Evolutionary conservation across 2,113 vertebrate species (phyloP).

Genomic region (Cnemophilus loriae): DNA sequence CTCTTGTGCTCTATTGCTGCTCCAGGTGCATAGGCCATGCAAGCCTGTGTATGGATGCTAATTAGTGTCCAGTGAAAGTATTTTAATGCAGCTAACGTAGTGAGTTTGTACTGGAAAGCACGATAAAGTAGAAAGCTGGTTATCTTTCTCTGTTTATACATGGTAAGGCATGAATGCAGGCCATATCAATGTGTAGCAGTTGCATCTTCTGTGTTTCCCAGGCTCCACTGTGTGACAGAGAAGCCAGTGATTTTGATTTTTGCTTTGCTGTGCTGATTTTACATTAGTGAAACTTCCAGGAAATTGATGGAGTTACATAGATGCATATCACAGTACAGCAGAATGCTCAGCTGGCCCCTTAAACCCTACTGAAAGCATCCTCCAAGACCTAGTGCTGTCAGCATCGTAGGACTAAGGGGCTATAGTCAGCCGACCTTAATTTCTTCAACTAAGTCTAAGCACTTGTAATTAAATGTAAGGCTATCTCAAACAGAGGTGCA

Average conservation of each 20-base stretch:
- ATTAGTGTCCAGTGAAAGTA: not conserved
- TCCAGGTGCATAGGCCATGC: not conserved
- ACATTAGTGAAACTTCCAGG: not conserved
- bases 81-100: not conserved
- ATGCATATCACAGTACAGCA: not conserved
- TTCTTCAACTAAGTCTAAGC: not conserved
- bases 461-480: not conserved
- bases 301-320: not conserved
- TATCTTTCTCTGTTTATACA: not conserved
- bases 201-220: not conserved
- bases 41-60: accelerated
- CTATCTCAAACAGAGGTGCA: not conserved
- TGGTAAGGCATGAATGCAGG: not conserved
- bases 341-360: not conserved
- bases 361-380: not conserved
- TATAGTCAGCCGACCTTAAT: not conserved
- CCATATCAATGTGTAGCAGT: not conserved
- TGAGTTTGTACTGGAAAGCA: not conserved
- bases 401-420: not conserved
- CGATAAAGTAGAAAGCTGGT: not conserved
- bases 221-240: not conserved
- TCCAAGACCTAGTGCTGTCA: not conserved
- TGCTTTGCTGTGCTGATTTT: not conserved
- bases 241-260: not conserved
- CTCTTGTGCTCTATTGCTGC: not conserved